Evolutionary conservation across 2,113 vertebrate genomes (phyloP), one percentile per base, ranked within the genome.

Genomic region (Orycteropus afer): DNA sequence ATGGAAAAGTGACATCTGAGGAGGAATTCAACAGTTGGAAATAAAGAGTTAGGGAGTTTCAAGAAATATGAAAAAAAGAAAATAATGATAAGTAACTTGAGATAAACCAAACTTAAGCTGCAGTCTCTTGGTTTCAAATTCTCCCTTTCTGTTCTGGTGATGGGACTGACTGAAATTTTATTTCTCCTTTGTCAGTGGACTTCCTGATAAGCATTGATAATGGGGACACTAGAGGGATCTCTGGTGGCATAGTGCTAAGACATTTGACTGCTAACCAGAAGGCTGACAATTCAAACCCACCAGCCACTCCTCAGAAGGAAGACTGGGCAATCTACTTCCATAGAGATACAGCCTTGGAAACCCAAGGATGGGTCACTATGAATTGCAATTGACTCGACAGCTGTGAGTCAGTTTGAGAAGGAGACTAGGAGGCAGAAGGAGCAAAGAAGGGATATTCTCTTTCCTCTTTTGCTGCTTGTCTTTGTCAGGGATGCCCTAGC

Each of bases 181-280:
- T n/a, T 57, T 83, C 67, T 78, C 17, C 69, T 91, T 40, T 55
- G 40, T 59, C 59, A 65, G 22, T 3, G 27, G 27, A 82, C 14
- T 57, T 93, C 22, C 17, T 34, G 0, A 53, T 79, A 25, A 25
- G 5, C 25, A 83, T 79, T 53, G 29, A 67, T 89, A 42, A n/a
- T 10, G 0, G 8, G 2, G 4, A 1, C 1, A 17, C 4, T 5
- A 37, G 6, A 12, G 18, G 12, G n/a, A n/a, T n/a, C n/a, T n/a
- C n/a, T n/a, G n/a, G n/a, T n/a, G n/a, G n/a, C n/a, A n/a, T n/a
- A n/a, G n/a, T n/a, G n/a, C n/a, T n/a, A n/a, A n/a, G n/a, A n/a
- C n/a, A n/a, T n/a, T n/a, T n/a, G n/a, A n/a, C n/a, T n/a, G n/a
- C n/a, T n/a, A n/a, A n/a, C n/a, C n/a, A n/a, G n/a, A n/a, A n/a